phyloP scores from a whole-genome alignment of 2,113 vertebrate genomes.

The Ellobius talpinus region DNA sequence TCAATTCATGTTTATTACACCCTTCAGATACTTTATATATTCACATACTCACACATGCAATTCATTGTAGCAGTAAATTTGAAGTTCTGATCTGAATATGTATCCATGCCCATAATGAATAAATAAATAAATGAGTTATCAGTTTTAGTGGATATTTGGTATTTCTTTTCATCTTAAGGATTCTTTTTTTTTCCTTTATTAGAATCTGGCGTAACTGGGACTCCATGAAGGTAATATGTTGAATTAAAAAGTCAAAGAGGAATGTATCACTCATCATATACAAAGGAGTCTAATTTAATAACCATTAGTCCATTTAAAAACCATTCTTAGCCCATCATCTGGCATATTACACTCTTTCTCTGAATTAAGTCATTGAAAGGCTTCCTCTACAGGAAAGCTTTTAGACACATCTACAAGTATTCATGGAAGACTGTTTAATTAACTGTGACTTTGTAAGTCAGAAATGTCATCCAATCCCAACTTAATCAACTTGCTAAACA shows the following conservation, averaged over 20 bases:
- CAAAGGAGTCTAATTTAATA: not conserved
- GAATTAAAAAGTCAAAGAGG: not conserved
- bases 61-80: not conserved
- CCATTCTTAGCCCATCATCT: not conserved
- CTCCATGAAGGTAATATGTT: not conserved
- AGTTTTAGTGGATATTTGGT: not conserved
- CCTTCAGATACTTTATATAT: not conserved
- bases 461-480: not conserved
- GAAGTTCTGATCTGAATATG: not conserved
- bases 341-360: not conserved
- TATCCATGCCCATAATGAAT: not conserved
- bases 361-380: not conserved
- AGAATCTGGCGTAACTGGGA: not conserved
- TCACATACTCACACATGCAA: not conserved
- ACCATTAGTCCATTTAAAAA: not conserved
- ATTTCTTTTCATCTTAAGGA: not conserved
- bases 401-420: not conserved
- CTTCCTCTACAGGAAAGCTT: not conserved
- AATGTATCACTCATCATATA: not conserved
- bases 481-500: not conserved
- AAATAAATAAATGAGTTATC: not conserved
- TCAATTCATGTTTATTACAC: not conserved
- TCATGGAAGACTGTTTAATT: not conserved
- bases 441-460: not conserved
- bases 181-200: not conserved